These are phyloP conservation scores for Girardia tigrina DNA, from an alignment of 2,888 invertebrate genomes.

Conservation along the genomic window DNA sequence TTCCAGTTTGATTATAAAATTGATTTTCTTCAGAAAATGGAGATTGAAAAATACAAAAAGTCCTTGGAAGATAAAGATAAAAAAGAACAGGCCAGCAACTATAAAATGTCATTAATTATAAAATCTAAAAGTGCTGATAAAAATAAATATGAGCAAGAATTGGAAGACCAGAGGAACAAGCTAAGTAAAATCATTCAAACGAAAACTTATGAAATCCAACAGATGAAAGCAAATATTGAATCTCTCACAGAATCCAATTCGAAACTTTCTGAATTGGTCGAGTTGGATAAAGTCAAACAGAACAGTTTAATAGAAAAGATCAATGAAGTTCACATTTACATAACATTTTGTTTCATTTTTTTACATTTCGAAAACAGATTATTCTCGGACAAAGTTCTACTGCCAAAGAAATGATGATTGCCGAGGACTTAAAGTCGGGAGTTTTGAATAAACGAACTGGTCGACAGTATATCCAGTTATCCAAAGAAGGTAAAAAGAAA, in stretches of 20 bases:
- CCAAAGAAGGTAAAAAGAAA: neutral
- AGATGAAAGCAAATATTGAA: neutral
- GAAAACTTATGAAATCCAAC: neutral
- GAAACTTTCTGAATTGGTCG: neutral
- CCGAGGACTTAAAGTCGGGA: neutral
- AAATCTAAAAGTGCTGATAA: too few species aligned
- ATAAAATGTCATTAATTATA: too few species aligned
- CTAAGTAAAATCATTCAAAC: neutral
- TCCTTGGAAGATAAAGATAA: too few species aligned
- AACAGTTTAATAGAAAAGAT: neutral
- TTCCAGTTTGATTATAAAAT: too few species aligned
- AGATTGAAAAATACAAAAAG: too few species aligned
- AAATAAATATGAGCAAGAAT: too few species aligned
- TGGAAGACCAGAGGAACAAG: slow-evolving; percentile 18
- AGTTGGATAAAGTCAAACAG: neutral
- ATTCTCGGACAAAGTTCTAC: neutral
- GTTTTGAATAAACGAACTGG: neutral
- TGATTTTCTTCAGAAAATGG: too few species aligned
- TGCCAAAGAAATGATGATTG: neutral
- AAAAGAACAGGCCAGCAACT: too few species aligned
- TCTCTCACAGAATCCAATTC: neutral
- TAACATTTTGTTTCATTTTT: too few species aligned
- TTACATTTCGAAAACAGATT: neutral
- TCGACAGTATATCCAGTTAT: neutral
- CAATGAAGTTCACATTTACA: too few species aligned